Conservation (phyloP, 2,113 vertebrate genomes). For the Centrocercus urophasianus region DNA sequence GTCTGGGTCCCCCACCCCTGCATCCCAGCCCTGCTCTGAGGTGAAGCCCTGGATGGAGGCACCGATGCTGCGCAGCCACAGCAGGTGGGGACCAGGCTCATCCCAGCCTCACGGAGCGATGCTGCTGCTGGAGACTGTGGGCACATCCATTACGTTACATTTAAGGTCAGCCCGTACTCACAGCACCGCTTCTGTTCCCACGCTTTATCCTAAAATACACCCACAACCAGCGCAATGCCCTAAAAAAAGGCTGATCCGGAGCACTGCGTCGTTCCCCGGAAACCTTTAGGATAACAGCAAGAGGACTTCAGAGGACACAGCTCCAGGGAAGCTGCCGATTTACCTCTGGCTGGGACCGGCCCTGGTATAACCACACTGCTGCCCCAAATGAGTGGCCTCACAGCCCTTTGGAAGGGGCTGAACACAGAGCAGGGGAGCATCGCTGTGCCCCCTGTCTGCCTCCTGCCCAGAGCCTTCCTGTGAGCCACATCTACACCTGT, state of each 20-base stretch:
- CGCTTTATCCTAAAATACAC: neutral
- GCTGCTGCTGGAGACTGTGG: neutral
- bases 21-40: too few relatives aligned
- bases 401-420: neutral
- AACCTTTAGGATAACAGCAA: neutral
- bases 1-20: too few relatives aligned
- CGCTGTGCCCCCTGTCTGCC: neutral
- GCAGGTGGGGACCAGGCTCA: accelerated
- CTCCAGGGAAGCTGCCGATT: constrained; percentile 15
- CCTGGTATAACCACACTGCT: constrained; percentile 23
- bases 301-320: neutral
- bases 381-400: neutral
- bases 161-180: constrained; percentile 1
- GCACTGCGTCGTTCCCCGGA: neutral
- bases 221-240: neutral
- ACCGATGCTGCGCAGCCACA: too few relatives aligned
- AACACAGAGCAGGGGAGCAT: accelerated
- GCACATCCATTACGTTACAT: neutral
- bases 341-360: neutral
- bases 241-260: neutral
- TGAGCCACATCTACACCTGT: neutral
- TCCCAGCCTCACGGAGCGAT: neutral
- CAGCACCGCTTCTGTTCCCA: neutral
- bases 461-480: accelerated
- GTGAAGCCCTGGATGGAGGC: too few relatives aligned